Evolutionary conservation across 2,888 invertebrate species (phyloP).

Genomic region (Xestoiulus laeticollis): DNA sequence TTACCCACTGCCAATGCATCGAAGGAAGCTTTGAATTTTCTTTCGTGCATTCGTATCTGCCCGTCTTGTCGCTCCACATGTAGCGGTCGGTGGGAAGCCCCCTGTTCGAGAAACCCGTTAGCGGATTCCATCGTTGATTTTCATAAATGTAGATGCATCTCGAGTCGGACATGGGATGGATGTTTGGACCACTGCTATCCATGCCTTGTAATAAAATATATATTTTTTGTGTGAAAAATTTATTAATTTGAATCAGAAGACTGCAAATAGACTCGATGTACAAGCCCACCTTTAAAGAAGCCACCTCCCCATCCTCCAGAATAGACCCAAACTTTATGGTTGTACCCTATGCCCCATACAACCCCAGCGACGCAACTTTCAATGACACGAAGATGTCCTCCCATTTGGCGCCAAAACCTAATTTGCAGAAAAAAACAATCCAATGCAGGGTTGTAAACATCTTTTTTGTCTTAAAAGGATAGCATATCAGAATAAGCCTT

Average conservation of each 20-base stretch:
- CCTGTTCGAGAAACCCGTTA: conserved; percentile 86
- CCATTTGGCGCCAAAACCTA: conserved; percentile 84
- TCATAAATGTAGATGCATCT: conserved; percentile 90
- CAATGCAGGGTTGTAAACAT: too few relatives aligned
- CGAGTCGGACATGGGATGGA: conserved; percentile 82
- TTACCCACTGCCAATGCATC: conserved; percentile 89
- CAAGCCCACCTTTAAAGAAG: conserved; percentile 73
- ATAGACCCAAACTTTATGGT: conserved; percentile 88
- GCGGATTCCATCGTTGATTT: conserved; percentile 94
- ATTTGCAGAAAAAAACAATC: conserved; percentile 63
- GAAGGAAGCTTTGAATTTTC: conserved; percentile 87
- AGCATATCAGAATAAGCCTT: too few relatives aligned
- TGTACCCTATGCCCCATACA: conserved; percentile 90
- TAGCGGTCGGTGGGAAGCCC: conserved; percentile 80
- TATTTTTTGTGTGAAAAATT: background rate
- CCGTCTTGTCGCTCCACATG: conserved; percentile 91
- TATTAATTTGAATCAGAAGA: background rate
- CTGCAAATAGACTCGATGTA: background rate
- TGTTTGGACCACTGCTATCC: conserved; percentile 69
- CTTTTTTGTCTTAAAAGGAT: too few relatives aligned
- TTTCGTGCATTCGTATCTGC: conserved; percentile 82
- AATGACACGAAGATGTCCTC: conserved; percentile 83
- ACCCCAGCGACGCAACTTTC: conserved; percentile 81
- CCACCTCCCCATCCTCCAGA: conserved; percentile 90
- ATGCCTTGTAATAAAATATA: conserved; percentile 57